Evolutionary conservation across 2,113 vertebrate genomes (phyloP).

Genomic region (Hippocampus comes): DNA sequence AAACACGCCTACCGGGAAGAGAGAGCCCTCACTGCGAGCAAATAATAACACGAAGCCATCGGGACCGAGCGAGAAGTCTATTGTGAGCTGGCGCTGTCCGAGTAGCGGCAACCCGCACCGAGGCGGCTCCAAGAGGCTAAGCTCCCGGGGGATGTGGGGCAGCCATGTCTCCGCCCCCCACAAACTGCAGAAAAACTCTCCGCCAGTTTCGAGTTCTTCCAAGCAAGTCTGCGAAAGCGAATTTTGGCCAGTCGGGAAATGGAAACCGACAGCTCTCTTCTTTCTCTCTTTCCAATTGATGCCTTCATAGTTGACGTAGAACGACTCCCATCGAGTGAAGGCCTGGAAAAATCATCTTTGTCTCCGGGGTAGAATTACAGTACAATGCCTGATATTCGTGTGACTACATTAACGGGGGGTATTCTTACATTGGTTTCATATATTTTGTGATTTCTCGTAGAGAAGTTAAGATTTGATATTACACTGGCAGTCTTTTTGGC

Average conservation of each 20-base stretch:
- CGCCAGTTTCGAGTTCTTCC: slow-evolving; percentile 41
- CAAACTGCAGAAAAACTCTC: slow-evolving; percentile 56
- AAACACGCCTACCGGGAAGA: slow-evolving; percentile 6
- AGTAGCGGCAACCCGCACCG: slow-evolving; percentile 13
- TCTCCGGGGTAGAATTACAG: background rate
- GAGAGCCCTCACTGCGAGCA: slow-evolving; percentile 1
- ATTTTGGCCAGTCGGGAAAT: slow-evolving; percentile 27
- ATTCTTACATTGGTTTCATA: background rate
- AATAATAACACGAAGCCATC: slow-evolving; percentile 31
- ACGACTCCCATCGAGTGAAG: background rate
- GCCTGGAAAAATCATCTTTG: background rate
- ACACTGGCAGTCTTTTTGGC: background rate
- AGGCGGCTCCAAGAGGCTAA: slow-evolving; percentile 15
- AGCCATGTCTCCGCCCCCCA: slow-evolving; percentile 67
- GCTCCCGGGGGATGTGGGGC: slow-evolving; percentile 37
- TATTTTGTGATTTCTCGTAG: background rate
- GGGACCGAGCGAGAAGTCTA: slow-evolving; percentile 18
- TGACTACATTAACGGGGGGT: background rate
- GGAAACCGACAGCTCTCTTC: slow-evolving; percentile 11
- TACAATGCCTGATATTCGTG: background rate
- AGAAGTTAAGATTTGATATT: background rate
- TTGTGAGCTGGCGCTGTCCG: slow-evolving; percentile 21
- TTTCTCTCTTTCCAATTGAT: background rate
- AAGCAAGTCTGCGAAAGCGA: slow-evolving; percentile 32
- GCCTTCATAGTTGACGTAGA: background rate